Conservation (phyloP, 2,888 invertebrate species). For the Cecidostiba fungosa region DNA sequence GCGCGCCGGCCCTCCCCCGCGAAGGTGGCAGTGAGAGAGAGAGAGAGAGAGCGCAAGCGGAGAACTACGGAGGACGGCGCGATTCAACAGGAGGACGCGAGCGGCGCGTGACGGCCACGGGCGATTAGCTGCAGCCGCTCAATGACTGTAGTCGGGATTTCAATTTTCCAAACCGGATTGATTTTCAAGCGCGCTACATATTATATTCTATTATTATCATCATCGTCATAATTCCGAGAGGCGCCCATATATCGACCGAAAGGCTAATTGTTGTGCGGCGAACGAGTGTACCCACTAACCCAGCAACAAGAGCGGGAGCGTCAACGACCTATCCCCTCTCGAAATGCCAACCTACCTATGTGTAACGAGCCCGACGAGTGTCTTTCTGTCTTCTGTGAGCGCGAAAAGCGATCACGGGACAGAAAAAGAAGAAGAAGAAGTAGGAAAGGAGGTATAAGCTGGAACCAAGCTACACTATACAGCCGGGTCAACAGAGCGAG, state of each 20-base stretch:
- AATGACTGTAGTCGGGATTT: neutral
- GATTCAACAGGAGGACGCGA: conserved; percentile 27
- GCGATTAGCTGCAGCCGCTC: neutral
- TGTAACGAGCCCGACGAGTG: neutral
- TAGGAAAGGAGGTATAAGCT: neutral
- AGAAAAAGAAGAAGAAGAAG: no score
- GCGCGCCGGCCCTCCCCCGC: neutral
- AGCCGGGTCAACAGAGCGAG: neutral
- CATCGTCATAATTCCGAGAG: neutral
- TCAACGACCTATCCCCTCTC: neutral
- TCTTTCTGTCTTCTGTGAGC: neutral
- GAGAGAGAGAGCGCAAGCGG: conserved; percentile 37
- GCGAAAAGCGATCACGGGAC: no score
- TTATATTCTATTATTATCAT: neutral
- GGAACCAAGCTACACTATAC: neutral
- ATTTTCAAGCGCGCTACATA: neutral
- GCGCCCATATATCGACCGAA: neutral
- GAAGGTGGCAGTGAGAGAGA: conserved; percentile 40
- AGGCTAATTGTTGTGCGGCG: neutral
- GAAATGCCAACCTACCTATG: conserved; percentile 1
- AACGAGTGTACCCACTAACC: neutral
- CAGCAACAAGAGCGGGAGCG: neutral
- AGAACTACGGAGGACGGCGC: neutral
- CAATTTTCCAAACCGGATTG: neutral
- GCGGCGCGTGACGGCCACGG: conserved; percentile 9